A percentile compares a stretch with the other conserved stretches of the same genome.
Evolutionary conservation across 2,888 invertebrate genomes (phyloP).

Genomic region (Toxonevra muliebris): DNA sequence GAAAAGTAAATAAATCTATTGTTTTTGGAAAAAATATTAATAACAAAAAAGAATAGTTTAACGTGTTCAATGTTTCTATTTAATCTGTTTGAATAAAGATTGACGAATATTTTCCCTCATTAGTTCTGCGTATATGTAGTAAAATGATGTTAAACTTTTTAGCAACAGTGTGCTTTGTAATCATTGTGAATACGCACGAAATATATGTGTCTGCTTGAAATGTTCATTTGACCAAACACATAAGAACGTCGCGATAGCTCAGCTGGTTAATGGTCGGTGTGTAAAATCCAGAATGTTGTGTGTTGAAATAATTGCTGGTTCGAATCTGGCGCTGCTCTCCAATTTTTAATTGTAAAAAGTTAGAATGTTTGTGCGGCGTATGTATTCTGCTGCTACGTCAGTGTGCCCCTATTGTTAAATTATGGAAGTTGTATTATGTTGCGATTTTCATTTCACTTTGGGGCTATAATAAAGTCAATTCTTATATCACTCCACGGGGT

Average conservation of each 20-base stretch:
- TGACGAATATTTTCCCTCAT: too few species aligned
- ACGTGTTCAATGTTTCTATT: too few species aligned
- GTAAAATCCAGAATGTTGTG: conserved; percentile 8
- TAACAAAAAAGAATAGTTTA: too few species aligned
- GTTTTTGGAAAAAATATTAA: too few species aligned
- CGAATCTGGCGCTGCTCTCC: conserved; percentile 16
- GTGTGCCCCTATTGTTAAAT: conserved; percentile 42
- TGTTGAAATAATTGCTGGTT: conserved; percentile 12
- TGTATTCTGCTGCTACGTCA: background rate
- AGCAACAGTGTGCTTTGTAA: too few species aligned
- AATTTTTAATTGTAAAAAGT: too few species aligned
- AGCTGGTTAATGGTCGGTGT: conserved; percentile 19
- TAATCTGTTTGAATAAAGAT: too few species aligned
- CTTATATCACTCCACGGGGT: conserved; percentile 54
- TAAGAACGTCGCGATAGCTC: background rate
- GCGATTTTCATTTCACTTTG: conserved; percentile 48
- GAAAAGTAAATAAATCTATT: too few species aligned
- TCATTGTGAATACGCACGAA: conserved; percentile 9
- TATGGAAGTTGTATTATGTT: conserved; percentile 45
- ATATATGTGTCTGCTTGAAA: too few species aligned
- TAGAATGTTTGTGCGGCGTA: too few species aligned
- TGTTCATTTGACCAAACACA: background rate
- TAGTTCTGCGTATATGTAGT: too few species aligned
- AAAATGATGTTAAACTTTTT: too few species aligned
- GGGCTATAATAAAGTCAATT: conserved; percentile 50